Evolutionary conservation across 2,113 vertebrate genomes (phyloP), one percentile per base, ranked within the genome.

Genomic region (Ctenodactylus gundi): DNA sequence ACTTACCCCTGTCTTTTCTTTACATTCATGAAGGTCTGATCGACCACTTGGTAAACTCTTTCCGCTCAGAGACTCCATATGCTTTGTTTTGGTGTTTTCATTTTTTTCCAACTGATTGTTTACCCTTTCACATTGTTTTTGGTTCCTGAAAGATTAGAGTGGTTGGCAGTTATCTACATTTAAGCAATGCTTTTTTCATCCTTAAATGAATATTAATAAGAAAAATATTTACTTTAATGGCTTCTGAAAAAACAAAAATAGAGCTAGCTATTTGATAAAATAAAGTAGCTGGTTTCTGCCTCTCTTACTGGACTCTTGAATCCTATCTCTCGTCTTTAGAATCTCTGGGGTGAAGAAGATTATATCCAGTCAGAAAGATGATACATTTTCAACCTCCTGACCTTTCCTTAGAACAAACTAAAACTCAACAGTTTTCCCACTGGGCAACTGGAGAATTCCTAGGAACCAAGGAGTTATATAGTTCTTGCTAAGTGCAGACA

Each of bases 401-500:
- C 46, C 4, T 67, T 7, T 76, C 67, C 49, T 72, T 88, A 94
- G 73, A 84, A 49, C 13, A 68, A 80, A 95, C 75, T n/a, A 95
- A 88, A 93, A 39, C 75, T 86, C 81, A n/a, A 78, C 4, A n/a
- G 25, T 92, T 94, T 91, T 86, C 67, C 86, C 82, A 89, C 0
- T 68, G 83, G 70, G 60, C n/a, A 78, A 85, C 18, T 90, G 73
- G 67, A 88, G 86, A 94, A 91, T 89, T 94, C 73, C 31, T 76
- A 44, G 88, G 70, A 93, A 81, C 7, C 15, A 89, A 78, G 53
- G 60, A 75, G 65, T 90, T 88, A 44, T 85, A 85, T 77, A 84
- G 51, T 94, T 85, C 39, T 83, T 68, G 41, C 39, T 88, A 83
- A 88, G 68, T 88, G 57, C 90, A 92, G 85, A 96, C 68, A 72